Evolutionary conservation across 2,888 invertebrate genomes (phyloP), one percentile per base, ranked within the genome.

Genomic region (Linyphia triangularis): DNA sequence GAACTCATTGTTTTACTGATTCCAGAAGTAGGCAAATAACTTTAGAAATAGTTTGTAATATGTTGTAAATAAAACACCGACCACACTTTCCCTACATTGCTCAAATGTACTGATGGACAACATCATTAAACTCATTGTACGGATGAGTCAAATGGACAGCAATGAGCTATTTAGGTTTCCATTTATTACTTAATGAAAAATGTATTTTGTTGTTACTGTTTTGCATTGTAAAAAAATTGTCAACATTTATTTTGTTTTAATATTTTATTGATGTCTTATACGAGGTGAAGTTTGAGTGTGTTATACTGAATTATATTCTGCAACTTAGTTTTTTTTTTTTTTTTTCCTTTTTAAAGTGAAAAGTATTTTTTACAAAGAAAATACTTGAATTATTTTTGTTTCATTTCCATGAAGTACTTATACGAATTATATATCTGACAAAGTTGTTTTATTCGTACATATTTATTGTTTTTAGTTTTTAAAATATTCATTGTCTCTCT

Each of bases 51-150:
- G 70, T 43, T 43, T 70, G 13, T 51, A 70, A 43, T 13, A 19
- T 51, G 51, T n/a, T 51, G 51, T 51, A 51, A 51, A 51, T 51
- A 51, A 16, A 51, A 51, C 24, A 78, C 57, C 78, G 85, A 70
- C 70, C 78, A 70, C 70, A 85, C 69, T 78, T 69, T 57, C 26
- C 83, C 67, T 84, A 40, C 77, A 77, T 77, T 84, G 84, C 84
- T 84, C 84, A 84, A 84, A 67, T 77, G 77, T 84, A 69, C 67
- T 77, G 59, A 84, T 67, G 67, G 69, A 84, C 69, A 77, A 73
- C 73, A 70, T 57, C 69, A 69, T 69, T 73, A 83, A 81, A 70
- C 70, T 81, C 59, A 69, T 65, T 65, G 33, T 69, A 69, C 37
- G 22, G 26, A 43, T 22, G 26, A 10, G 33, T 70, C 16, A 5